phyloP scores from a whole-genome alignment of 1,140 invertebrate species.

The Eupristina koningsbergeri region DNA sequence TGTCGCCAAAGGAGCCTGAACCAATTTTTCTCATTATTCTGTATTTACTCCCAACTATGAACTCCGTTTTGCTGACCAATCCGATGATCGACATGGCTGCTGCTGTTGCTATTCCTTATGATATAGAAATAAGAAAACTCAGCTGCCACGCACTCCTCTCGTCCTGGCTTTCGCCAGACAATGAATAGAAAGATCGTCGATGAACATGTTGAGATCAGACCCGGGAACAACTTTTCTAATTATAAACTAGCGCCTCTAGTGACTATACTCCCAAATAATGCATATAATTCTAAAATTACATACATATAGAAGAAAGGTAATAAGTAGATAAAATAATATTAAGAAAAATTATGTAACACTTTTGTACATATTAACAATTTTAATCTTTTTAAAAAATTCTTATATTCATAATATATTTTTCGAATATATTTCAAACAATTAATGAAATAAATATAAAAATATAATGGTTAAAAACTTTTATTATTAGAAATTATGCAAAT shows the following conservation, averaged over 20 bases:
- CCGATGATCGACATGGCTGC: constrained; percentile 59
- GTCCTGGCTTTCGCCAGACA: constrained; percentile 13
- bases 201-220: neutral
- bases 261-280: neutral
- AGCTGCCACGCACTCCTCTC: constrained; percentile 31
- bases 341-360: too few relatives aligned
- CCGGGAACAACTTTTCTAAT: neutral
- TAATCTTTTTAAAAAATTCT: too few relatives aligned
- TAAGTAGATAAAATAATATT: too few relatives aligned
- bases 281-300: neutral
- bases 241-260: constrained; percentile 5
- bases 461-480: too few relatives aligned
- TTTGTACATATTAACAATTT: too few relatives aligned
- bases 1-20: constrained; percentile 99
- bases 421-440: too few relatives aligned
- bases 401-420: too few relatives aligned
- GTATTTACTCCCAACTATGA: constrained; percentile 93
- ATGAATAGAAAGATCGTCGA: constrained; percentile 20
- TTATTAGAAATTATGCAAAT: too few relatives aligned
- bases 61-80: constrained; percentile 75
- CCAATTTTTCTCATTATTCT: constrained; percentile 97
- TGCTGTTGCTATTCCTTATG: constrained; percentile 27
- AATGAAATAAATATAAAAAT: too few relatives aligned
- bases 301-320: too few relatives aligned
- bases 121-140: constrained; percentile 19